Evolutionary conservation across 2,888 invertebrate species (phyloP), one percentile per base, ranked within the genome.

Genomic region (Agonopterix heracliana): DNA sequence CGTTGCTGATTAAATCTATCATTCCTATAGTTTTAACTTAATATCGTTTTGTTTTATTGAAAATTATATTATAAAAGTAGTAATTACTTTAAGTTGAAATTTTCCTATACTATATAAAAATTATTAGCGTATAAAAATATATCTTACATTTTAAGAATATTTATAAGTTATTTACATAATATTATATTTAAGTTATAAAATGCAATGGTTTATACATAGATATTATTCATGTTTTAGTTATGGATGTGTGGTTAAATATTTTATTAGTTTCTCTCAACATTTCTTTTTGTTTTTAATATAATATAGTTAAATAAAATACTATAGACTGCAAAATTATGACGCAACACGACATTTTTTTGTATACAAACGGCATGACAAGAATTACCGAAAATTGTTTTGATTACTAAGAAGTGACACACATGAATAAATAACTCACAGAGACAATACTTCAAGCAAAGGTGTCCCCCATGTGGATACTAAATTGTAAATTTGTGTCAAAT

Each of bases 1-100:
- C 38, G 47, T 51, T 47, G 48, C 51, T 57, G 14, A 59, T 57
- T 54, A 51, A 50, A 49, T 65, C 54, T 64, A 72, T 73, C 81
- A 81, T 81, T 81, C 80, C 81, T 76, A 63, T 78, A 75, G 64
- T 65, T 61, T 66, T 64, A 60, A 26, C 26, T 26, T 26, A 26
- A 63, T 57, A 8, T 7, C 7, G 41, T 51, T 58, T 57, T 66
- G 64, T 71, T 71, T 64, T 59, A 56, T 58, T 56, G 61, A 58
- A 56, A 59, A 12, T 41, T 38, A 38, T 9, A 35, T 40, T 40
- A 41, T 54, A 51, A 60, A 55, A 51, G 49, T 45, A 8, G 13
- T 41, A 10, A 12, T 48, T 43, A 42, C 13, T 54, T 54, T 55
- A 59, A 59, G 49, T 58, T 47, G 44, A 41, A 13, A 44, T 40